Conservation (phyloP, 2,888 invertebrate genomes). For the Tanaodytes sp. region DNA sequence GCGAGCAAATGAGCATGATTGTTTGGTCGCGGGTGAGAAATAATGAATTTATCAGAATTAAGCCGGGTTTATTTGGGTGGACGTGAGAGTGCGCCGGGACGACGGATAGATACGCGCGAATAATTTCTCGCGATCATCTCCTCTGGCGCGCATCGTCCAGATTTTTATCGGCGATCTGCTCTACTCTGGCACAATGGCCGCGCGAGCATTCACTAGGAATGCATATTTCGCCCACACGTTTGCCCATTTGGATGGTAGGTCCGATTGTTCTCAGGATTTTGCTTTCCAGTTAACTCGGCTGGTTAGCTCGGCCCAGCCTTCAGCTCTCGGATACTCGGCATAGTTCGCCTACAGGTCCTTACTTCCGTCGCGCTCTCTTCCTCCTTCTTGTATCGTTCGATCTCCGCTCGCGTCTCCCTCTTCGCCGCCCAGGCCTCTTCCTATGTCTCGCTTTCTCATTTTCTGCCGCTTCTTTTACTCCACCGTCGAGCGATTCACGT, state of each 20-base stretch:
- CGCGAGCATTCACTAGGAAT: slow-evolving; percentile 64
- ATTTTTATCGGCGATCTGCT: slow-evolving; percentile 49
- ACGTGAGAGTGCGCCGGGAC: slow-evolving; percentile 6
- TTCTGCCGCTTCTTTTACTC: slow-evolving; percentile 48
- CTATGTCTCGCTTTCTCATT: slow-evolving; percentile 26
- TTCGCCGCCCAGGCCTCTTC: slow-evolving; percentile 38
- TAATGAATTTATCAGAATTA: slow-evolving; percentile 35
- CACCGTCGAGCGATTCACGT: slow-evolving; percentile 53
- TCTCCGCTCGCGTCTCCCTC: slow-evolving; percentile 33
- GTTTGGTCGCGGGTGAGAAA: slow-evolving; percentile 4
- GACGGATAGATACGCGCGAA: slow-evolving; percentile 29
- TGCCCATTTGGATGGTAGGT: slow-evolving; percentile 66
- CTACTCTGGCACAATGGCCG: slow-evolving; percentile 54
- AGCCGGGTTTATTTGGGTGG: too few relatives aligned
- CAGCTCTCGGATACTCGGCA: slow-evolving; percentile 70
- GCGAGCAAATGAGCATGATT: too few relatives aligned
- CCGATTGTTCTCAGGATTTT: slow-evolving; percentile 70
- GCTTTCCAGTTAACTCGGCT: slow-evolving; percentile 60
- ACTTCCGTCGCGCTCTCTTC: slow-evolving; percentile 37
- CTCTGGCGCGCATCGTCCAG: slow-evolving; percentile 40
- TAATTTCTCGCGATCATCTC: slow-evolving; percentile 38
- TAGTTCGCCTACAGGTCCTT: slow-evolving; percentile 71
- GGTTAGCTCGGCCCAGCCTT: slow-evolving; percentile 68
- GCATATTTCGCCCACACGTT: slow-evolving; percentile 69
- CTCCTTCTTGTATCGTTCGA: slow-evolving; percentile 46